These are phyloP conservation scores for Drosophila parabipectinata DNA, from an alignment of 1,140 invertebrate species.

Conservation along the genomic window DNA sequence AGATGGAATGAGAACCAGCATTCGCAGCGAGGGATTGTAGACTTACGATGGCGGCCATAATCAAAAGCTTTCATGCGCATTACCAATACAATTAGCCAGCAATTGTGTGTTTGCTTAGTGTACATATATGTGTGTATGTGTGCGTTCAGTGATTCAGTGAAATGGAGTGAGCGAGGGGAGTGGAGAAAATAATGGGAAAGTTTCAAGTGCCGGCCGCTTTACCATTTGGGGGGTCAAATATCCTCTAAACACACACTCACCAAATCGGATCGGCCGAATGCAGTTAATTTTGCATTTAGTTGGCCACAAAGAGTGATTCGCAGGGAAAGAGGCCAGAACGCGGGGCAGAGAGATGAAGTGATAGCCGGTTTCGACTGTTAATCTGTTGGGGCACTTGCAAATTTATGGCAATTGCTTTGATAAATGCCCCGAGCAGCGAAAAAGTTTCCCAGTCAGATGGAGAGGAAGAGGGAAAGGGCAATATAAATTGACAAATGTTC, in stretches of 20 bases:
- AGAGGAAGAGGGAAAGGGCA: constrained; percentile 10
- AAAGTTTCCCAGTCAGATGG: constrained; percentile 18
- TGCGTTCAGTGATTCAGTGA: not conserved
- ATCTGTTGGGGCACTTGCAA: constrained; percentile 70
- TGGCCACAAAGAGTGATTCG: constrained; percentile 58
- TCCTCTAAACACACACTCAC: constrained; percentile 22
- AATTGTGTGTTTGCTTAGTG: constrained; percentile 16
- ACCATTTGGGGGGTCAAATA: constrained; percentile 46
- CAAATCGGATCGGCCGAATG: constrained; percentile 58
- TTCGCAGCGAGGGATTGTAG: constrained; percentile 24
- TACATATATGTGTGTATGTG: not conserved
- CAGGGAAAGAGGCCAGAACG: constrained; percentile 3
- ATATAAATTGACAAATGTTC: constrained; percentile 65
- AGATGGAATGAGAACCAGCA: constrained; percentile 34
- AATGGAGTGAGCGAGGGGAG: not conserved
- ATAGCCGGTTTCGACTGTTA: constrained; percentile 64
- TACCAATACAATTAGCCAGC: constrained; percentile 74
- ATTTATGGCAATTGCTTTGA: constrained; percentile 72
- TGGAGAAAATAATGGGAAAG: constrained; percentile 35
- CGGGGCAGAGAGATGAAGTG: not conserved
- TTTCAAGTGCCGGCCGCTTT: constrained; percentile 58
- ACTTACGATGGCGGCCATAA: constrained; percentile 52
- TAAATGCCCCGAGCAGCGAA: constrained; percentile 43
- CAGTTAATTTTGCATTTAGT: constrained; percentile 69
- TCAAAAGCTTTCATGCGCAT: constrained; percentile 71